Evolutionary conservation across 2,797 vertebrate genomes (phyloP).

Genomic region (Poeciliopsis infans): DNA sequence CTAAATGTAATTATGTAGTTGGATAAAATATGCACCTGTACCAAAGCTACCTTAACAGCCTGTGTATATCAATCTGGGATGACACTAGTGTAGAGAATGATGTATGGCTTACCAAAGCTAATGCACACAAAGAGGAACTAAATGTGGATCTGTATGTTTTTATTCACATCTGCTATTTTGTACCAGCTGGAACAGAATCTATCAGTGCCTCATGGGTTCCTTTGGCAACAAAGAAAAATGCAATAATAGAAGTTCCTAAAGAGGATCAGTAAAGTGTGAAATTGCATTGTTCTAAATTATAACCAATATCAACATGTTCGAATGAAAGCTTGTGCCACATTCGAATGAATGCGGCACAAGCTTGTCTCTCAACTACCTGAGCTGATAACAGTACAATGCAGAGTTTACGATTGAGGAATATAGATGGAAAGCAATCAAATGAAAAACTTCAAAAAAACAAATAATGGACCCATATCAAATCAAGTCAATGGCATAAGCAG

Average conservation of each 20-base stretch:
- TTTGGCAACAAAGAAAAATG: neutral
- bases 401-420: neutral
- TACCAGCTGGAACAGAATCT: neutral
- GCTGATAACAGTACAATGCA: neutral
- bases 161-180: neutral
- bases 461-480: too few species aligned
- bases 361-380: neutral
- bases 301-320: neutral
- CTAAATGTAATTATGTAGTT: neutral
- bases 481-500: too few species aligned
- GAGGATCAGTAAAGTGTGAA: neutral
- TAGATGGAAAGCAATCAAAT: neutral
- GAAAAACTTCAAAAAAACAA: neutral
- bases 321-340: too few species aligned
- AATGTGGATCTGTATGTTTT: neutral
- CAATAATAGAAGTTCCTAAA: neutral
- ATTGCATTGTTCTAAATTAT: neutral
- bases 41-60: neutral
- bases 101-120: neutral
- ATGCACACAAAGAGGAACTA: neutral
- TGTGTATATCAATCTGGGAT: neutral
- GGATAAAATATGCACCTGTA: neutral
- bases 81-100: neutral
- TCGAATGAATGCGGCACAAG: neutral
- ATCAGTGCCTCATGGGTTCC: neutral